These are phyloP conservation scores for Himalopsyche japonica DNA, from an alignment of 2,888 invertebrate genomes.

Conservation along the genomic window DNA sequence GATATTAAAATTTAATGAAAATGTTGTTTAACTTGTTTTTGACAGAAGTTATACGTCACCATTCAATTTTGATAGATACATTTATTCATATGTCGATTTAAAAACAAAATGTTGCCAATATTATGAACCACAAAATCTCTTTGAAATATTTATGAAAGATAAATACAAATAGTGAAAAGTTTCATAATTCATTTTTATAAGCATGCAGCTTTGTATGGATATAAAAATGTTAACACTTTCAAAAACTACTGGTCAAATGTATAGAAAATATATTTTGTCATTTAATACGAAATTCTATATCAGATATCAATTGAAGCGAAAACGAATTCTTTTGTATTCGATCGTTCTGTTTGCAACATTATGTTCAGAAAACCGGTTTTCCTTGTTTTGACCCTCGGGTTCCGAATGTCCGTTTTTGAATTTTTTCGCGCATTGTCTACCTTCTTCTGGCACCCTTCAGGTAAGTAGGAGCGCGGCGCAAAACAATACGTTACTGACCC, in stretches of 20 bases:
- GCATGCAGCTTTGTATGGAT: not conserved
- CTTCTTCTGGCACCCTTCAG: not conserved
- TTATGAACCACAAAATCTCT: too few species aligned
- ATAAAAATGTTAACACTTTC: not conserved
- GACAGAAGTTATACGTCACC: too few species aligned
- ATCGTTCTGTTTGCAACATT: not conserved
- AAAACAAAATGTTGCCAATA: too few species aligned
- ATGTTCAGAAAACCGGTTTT: not conserved
- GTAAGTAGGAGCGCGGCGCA: not conserved
- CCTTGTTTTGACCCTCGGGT: not conserved
- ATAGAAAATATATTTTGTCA: not conserved
- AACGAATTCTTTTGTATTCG: not conserved
- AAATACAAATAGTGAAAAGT: too few species aligned
- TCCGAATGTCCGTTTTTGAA: not conserved
- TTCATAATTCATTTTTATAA: not conserved
- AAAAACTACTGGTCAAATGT: not conserved
- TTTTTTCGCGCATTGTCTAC: not conserved
- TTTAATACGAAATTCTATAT: not conserved
- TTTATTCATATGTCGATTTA: too few species aligned
- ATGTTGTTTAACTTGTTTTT: too few species aligned
- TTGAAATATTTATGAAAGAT: too few species aligned
- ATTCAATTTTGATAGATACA: too few species aligned
- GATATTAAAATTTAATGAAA: too few species aligned
- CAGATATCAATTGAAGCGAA: not conserved
- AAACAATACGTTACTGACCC: not conserved